Base-by-base conservation (phyloP, 1,140 invertebrate genomes). In the Sinonovacula constricta region DNA sequence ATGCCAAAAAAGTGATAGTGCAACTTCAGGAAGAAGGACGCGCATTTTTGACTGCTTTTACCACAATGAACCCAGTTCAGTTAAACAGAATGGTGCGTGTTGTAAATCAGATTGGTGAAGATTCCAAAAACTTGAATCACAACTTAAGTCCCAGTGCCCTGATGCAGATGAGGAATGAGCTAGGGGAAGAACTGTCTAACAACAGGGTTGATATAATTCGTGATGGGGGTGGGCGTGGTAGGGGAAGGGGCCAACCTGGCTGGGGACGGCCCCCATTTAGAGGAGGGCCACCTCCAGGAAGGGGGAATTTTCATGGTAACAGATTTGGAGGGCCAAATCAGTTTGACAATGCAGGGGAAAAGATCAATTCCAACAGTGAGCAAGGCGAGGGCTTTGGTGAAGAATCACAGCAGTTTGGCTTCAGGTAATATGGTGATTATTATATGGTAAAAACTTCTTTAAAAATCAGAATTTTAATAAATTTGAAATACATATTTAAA, bases 41-140 rank as follows among this genome's bases (percentile, higher is more conserved):
- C 45, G 22, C 67, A 24, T 76, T 76, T 45, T 36, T 76, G 14
- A 57, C 53, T 26, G 45, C 51, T 56, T 76, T 53, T 59, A 33
- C 33, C 3, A 57, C n/a, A n/a, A 56, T 76, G 53, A 76, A 76
- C 24, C 72, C 72, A 30, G 72, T 60, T 65, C 72, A 76, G 33
- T 45, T 76, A 24, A 76, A 76, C 59, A 76, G 30, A 65, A 66
- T 76, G 45, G 72, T 76, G 22, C 66, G 65, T 49, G 34, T 66
- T 7, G 33, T 76, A 15, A 76, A 76, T 30, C 34, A 49, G 26
- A 54, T 76, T 36, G 72, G 72, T 30, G 72, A 76, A 51, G 72
- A 76, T 34, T 54, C 49, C 15, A 59, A 63, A 36, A 76, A 51
- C 31, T 49, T 76, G 62, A 34, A 66, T 45, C 56, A 66, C 51